Base-by-base conservation (phyloP, 1,140 invertebrate genomes). In the Trialeurodes vaporariorum region DNA sequence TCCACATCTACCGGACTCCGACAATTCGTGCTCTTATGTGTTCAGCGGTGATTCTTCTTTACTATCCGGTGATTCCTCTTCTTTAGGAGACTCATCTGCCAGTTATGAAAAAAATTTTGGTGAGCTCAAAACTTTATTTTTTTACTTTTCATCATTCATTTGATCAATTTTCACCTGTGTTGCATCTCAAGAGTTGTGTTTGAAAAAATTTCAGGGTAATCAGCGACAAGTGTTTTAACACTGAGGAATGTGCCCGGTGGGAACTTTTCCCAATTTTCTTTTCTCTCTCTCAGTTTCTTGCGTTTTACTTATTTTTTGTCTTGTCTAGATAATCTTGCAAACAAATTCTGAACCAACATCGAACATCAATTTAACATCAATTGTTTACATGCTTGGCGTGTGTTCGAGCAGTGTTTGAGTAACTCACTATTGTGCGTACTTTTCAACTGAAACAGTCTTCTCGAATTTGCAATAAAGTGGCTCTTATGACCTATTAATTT, bases 1-100 rank as follows among this genome's bases (percentile, higher is more conserved):
- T 11, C 87, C 90, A n/a, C 86, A 89, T 76, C 71, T 77, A 21
- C 75, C 70, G 21, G 68, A 70, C n/a, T 73, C 75, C 12, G 76
- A 79, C 61, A 73, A 76, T 24, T 76, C 73, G 60, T 65, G 5
- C 5, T 49, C 34, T 49, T 49, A 49, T 49, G 34, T 68, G 25
- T 27, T 68, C n/a, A 40, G 22, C 58, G 22, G 22, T 59, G 59
- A 23, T 5, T 5, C 17, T 9, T 49, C 34, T 9, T 17, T 49
- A 5, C 5, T 17, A 5, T 49, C 34, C 5, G 59, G 22, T 23
- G 26, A 24, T 2, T 66, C 64, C n/a, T 34, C 49, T 13, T 66
- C 25, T 2, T 23, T 68, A 25, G 25, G 61, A 17, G 21, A 49
- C 21, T 65, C 59, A 13, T 67, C 49, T 0, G 27, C 61, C 17